phyloP scores from a whole-genome alignment of 2,888 invertebrate genomes.

The Caenorhabditis sinica region DNA sequence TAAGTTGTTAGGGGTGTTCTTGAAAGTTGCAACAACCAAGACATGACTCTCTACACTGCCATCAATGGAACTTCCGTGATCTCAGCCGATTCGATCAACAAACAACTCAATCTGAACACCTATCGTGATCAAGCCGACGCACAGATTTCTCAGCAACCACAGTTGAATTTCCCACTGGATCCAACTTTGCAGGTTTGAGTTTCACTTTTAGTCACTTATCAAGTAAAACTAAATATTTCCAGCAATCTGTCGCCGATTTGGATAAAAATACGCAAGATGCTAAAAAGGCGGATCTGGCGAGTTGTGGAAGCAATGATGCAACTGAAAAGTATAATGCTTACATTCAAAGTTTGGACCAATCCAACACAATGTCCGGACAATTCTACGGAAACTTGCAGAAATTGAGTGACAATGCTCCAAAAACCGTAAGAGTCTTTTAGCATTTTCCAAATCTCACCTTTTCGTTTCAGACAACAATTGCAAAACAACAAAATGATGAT shows the following conservation, averaged over 20 bases:
- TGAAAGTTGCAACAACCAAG: constrained; percentile 8
- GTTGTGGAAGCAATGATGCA: constrained; percentile 24
- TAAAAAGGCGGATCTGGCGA: background rate
- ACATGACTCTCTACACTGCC: constrained; percentile 50
- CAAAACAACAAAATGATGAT: constrained; percentile 29
- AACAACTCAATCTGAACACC: constrained; percentile 41
- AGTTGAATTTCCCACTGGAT: background rate
- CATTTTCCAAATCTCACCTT: too few relatives aligned
- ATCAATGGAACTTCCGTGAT: constrained; percentile 49
- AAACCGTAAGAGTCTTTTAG: constrained; percentile 20
- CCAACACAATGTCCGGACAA: background rate
- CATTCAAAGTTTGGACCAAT: background rate
- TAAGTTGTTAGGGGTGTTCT: constrained; percentile 37
- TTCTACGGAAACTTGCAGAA: constrained; percentile 33
- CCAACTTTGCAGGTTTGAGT: background rate
- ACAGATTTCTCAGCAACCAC: constrained; percentile 7
- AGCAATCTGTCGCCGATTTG: background rate
- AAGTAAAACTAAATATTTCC: background rate
- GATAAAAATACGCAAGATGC: background rate
- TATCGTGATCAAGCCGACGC: constrained; percentile 41
- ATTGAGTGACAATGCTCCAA: constrained; percentile 14
- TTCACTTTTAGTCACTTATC: background rate
- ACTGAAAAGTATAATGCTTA: constrained; percentile 16
- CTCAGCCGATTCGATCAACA: constrained; percentile 36
- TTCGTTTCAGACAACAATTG: constrained; percentile 23